Base-by-base conservation (phyloP, 2,888 invertebrate species). In the Nematopogon swammerdamellus region DNA sequence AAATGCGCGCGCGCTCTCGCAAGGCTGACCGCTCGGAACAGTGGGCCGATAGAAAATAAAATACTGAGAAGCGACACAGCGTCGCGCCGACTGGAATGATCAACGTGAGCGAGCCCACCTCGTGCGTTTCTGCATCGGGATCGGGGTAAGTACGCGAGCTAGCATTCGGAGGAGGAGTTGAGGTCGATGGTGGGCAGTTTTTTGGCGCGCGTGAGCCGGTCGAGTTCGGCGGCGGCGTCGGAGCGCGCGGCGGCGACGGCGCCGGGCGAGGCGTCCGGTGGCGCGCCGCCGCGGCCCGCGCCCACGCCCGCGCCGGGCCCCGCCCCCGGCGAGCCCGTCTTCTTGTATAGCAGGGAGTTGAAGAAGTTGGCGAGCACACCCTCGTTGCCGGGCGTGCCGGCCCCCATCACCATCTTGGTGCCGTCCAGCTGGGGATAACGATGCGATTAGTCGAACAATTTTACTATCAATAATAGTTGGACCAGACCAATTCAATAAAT, bases 341-440 rank as follows among this genome's bases (percentile, higher is more conserved):
- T 96, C 85, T 97, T 97, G 76, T 92, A 91, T 60, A 98, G 85
- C 63, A 98, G 82, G 55, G 97, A 97, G 82, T 97, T 97, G 82
- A 98, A 98, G 85, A 98, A 98, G 77, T 92, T 97, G 11, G 97
- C 97, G 55, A 98, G 80, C 49, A 97, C 96, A 52, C 96, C 95
- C 79, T 97, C 97, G 53, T 91, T 91, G 49, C 90, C 88, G 2
- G 91, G 88, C 49, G 91, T 85, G 60, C 87, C 86, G 1, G 88
- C 84, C 55, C 83, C 81, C 69, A 74, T 70, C 70, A 85, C 82
- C 61, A 90, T 81, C 75, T 93, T 88, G 49, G 87, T 77, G 62
- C 87, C 81, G 70, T 92, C 91, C 68, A 90, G 70, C 88, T 91
- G 66, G 45, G 61, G 25, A 25, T 4, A 25, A n/a, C 25, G 10